Base-by-base conservation (phyloP, 2,113 vertebrate species). In the Amphilophus citrinellus region DNA sequence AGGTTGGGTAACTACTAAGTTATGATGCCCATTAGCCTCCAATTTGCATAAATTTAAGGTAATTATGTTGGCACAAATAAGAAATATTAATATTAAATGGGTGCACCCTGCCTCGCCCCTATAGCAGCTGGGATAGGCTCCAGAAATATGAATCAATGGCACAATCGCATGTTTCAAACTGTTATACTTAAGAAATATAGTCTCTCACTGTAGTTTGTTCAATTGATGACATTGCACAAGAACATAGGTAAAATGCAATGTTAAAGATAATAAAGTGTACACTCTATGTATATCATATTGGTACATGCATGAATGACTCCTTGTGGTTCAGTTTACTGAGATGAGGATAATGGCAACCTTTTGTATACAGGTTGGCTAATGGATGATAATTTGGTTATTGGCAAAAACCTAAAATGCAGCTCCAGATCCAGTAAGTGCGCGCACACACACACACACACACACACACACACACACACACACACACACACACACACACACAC, bases 351-450 rank as follows among this genome's bases (percentile, higher is more conserved):
- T 20, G 37, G 13, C 44, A 47, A 47, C 14, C 14, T 47, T 44
- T 47, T 47, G 20, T 20, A 73, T 1, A 53, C 66, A 6, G 44
- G 50, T 27, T 73, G 10, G 44, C 66, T 53, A 53, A 32, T 53
- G 66, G 44, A 73, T 32, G 3, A 73, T 32, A 53, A 53, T 73
- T 73, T 73, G 15, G 44, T 32, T 73, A 73, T 71, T 71, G 22
- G 42, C 47, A 53, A 73, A 53, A 73, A 53, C 66, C 66, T 73
- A 30, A 73, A 53, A 73, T 53, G 66, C 66, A 53, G 11, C 30
- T 73, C 44, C 66, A 32, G 30, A 53, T 32, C 24, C 44, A 53
- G 66, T 71, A 71, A 71, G 24, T 71, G 1, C 22, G 6, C n/a
- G 17, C 1, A 5, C 57, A 13, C 2, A 1, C 57, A 59, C 0